Base-by-base conservation (phyloP, 2,888 invertebrate species). In the Erebia aethiops region DNA sequence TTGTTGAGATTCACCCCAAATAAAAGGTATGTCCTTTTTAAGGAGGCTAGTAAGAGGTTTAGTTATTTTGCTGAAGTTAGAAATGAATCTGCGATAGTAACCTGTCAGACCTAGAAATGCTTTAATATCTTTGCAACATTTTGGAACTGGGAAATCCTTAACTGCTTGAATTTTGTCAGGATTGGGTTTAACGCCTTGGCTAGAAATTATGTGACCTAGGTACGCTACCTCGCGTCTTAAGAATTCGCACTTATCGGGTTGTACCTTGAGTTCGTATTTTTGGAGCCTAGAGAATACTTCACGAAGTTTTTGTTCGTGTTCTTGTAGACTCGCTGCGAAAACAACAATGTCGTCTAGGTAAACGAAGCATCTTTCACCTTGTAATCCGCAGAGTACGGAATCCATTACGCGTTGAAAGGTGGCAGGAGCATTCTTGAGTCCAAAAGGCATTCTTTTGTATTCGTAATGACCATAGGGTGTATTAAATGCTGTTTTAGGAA, bases 81-180 rank as follows among this genome's bases (percentile, higher is more conserved):
- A 65, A 0, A 89, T 87, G 68, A 87, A 89, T 52, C 82, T 76
- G 13, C 86, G 66, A 63, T 87, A 87, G 71, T 86, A 87, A 0
- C 83, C 82, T 0, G 79, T 73, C 10, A 88, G 65, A 4, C 86
- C 86, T 3, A 78, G 63, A 43, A 79, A 77, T 14, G 74, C 72
- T 72, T 77, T 77, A 2, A 77, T 73, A 11, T 77, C 74, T 68
- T 21, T 75, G 74, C 4, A 52, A 43, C 0, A 74, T 76, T 75
- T 74, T 4, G 82, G 81, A 9, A 61, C 52, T 16, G 80, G 77
- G 76, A 72, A 72, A 71, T 70, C 10, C 10, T 21, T 14, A 10
- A 75, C 71, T 10, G 73, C 71, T 52, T 73, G 70, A 9, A 67
- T 41, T 56, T 77, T 77, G 2, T 74, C 72, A 81, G 73, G 73